These are phyloP conservation scores for Eutolmus rufibarbis DNA, from an alignment of 2,888 invertebrate species.

Conservation along the genomic window DNA sequence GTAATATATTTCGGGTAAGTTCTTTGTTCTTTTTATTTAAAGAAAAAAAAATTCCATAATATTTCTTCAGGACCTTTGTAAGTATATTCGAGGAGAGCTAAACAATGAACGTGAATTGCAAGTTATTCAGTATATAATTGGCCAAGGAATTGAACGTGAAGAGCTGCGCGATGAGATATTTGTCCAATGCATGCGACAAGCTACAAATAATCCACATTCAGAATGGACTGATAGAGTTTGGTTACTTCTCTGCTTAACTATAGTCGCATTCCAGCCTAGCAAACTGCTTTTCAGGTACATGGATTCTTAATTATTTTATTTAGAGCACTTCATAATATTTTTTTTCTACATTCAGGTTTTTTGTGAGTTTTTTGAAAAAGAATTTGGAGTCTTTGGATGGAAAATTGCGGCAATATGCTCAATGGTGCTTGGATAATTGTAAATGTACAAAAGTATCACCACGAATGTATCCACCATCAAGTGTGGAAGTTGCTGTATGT, in stretches of 20 bases:
- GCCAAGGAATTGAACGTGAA: slow-evolving; percentile 87
- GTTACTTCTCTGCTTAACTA: slow-evolving; percentile 86
- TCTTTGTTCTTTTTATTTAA: background rate
- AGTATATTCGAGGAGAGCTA: slow-evolving; percentile 87
- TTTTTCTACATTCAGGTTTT: slow-evolving; percentile 66
- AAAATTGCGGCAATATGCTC: slow-evolving; percentile 82
- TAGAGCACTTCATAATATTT: background rate
- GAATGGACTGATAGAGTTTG: slow-evolving; percentile 88
- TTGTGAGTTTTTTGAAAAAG: slow-evolving; percentile 77
- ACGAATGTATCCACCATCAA: slow-evolving; percentile 85
- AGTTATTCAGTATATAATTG: slow-evolving; percentile 84
- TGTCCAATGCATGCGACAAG: slow-evolving; percentile 86
- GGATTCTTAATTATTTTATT: background rate
- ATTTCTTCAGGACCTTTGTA: slow-evolving; percentile 78
- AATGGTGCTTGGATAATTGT: slow-evolving; percentile 94
- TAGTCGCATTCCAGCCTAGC: slow-evolving; percentile 88
- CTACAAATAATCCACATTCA: slow-evolving; percentile 85
- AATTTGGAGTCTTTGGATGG: slow-evolving; percentile 71
- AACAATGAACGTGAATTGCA: slow-evolving; percentile 83
- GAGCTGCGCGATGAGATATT: slow-evolving; percentile 92
- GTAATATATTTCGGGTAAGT: slow-evolving; percentile 88
- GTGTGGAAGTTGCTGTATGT: slow-evolving; percentile 90
- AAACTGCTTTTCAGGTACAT: slow-evolving; percentile 59
- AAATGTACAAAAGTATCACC: slow-evolving; percentile 84
- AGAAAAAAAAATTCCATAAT: background rate